These are phyloP conservation scores for Chloroceryle amazona DNA, from an alignment of 2,797 vertebrate genomes.

Conservation along the genomic window DNA sequence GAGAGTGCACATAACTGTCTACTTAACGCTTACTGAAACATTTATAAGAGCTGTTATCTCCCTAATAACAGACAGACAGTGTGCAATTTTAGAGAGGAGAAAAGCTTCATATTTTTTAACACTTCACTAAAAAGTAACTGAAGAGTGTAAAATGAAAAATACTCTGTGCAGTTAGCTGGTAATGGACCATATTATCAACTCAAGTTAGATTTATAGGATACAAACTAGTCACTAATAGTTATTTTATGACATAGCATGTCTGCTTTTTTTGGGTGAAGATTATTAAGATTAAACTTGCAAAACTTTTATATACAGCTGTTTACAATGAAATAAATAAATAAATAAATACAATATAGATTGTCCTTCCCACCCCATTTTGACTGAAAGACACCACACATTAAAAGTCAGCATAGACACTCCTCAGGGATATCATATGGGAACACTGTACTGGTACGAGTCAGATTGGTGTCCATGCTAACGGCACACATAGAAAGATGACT, in stretches of 20 bases:
- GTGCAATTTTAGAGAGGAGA: conserved; percentile 86
- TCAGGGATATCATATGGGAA: rapidly evolving
- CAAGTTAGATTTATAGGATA: conserved; percentile 88
- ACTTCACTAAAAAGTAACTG: conserved; percentile 89
- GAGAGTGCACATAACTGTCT: conserved; percentile 88
- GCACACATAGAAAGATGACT: not conserved
- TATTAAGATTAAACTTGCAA: conserved; percentile 86
- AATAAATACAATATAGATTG: conserved; percentile 56
- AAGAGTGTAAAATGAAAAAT: conserved; percentile 90
- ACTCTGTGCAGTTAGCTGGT: conserved; percentile 89
- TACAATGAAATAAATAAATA: conserved; percentile 75
- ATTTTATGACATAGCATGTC: conserved; percentile 86
- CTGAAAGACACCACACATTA: not conserved
- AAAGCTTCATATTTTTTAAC: conserved; percentile 91
- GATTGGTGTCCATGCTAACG: not conserved
- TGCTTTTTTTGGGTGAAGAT: conserved; percentile 79
- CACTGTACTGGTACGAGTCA: not conserved
- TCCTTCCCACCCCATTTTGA: not conserved
- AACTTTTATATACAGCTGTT: conserved; percentile 79
- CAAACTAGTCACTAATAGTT: conserved; percentile 88
- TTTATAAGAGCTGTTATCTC: conserved; percentile 89
- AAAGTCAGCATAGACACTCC: not conserved
- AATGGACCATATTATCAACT: conserved; percentile 92
- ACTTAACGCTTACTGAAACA: conserved; percentile 90
- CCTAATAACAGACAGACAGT: conserved; percentile 86